A percentile compares a stretch with the other conserved stretches of the same genome.
Evolutionary conservation across 2,888 invertebrate species (phyloP).

Genomic region (Drosophila peninsularis): DNA sequence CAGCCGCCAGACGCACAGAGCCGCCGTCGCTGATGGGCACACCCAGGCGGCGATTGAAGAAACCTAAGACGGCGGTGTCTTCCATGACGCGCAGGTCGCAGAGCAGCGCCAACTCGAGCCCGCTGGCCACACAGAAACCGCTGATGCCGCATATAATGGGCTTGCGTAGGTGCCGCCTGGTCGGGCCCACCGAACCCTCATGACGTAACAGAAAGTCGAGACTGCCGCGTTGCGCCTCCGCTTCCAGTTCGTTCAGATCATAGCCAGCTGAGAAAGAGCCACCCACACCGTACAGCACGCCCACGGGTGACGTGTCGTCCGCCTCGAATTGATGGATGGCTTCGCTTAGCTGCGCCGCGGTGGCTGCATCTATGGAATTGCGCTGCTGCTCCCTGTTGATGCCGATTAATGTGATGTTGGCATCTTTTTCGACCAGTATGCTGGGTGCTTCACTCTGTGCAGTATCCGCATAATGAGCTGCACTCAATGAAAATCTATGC

Average conservation of each 20-base stretch:
- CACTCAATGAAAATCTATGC: conserved; percentile 20
- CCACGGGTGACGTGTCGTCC: conserved; percentile 89
- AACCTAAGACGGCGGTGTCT: conserved; percentile 91
- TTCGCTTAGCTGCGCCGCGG: conserved; percentile 88
- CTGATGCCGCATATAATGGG: conserved; percentile 94
- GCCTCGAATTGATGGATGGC: conserved; percentile 92
- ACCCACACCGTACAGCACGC: conserved; percentile 94
- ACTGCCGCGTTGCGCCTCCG: conserved; percentile 69
- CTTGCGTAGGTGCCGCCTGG: conserved; percentile 90
- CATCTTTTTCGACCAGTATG: conserved; percentile 87
- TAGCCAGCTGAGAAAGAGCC: conserved; percentile 97
- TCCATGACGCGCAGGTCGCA: conserved; percentile 96
- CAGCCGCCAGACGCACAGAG: conserved; percentile 91
- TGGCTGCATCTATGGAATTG: conserved; percentile 91
- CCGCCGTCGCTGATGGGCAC: conserved; percentile 94
- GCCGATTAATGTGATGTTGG: conserved; percentile 90
- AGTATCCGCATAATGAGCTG: conserved; percentile 11
- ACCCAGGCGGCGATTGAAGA: conserved; percentile 93
- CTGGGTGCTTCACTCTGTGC: conserved; percentile 24
- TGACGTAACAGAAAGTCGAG: conserved; percentile 80
- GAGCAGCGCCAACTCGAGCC: conserved; percentile 94
- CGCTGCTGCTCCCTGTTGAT: conserved; percentile 93
- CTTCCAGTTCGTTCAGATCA: conserved; percentile 90
- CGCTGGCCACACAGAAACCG: conserved; percentile 96
- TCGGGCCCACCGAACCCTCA: conserved; percentile 87